phyloP scores from a whole-genome alignment of 2,797 vertebrate genomes.

The Gymnoscopelus braueri region DNA sequence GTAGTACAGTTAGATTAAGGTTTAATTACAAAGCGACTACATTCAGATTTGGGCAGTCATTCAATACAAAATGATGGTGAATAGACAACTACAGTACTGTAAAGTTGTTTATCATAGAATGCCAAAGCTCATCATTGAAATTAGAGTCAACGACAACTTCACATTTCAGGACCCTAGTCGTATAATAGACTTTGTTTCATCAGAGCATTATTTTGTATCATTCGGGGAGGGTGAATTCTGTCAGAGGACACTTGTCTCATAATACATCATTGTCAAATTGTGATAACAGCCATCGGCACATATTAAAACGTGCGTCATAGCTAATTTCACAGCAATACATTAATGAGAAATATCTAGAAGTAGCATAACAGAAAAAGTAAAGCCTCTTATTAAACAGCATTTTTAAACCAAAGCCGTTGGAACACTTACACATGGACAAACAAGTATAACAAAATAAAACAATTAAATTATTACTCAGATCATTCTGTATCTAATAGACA shows the following conservation, averaged over 20 bases:
- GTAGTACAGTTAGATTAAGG: constrained; percentile 35
- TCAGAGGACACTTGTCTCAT: constrained; percentile 51
- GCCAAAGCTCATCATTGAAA: constrained; percentile 51
- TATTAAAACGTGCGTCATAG: constrained; percentile 38
- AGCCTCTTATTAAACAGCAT: constrained; percentile 46
- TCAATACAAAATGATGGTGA: constrained; percentile 57
- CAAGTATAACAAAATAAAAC: constrained; percentile 21
- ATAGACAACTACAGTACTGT: not conserved
- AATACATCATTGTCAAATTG: constrained; percentile 23
- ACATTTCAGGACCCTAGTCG: constrained; percentile 18
- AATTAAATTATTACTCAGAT: constrained; percentile 39
- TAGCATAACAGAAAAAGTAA: constrained; percentile 57
- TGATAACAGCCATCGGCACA: constrained; percentile 26
- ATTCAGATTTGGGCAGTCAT: constrained; percentile 43
- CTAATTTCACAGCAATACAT: constrained; percentile 47
- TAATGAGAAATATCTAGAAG: constrained; percentile 48
- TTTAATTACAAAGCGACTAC: constrained; percentile 55
- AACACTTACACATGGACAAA: constrained; percentile 36
- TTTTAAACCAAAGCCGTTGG: constrained; percentile 28
- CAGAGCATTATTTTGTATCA: constrained; percentile 57
- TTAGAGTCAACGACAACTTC: constrained; percentile 32
- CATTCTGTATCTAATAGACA: constrained; percentile 37
- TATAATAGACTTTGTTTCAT: constrained; percentile 53
- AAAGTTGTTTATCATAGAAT: constrained; percentile 24
- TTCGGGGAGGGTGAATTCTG: constrained; percentile 50